A percentile compares a stretch with the other conserved stretches of the same genome.
phyloP scores from a whole-genome alignment of 2,888 invertebrate genomes.

The Merodon equestris region DNA sequence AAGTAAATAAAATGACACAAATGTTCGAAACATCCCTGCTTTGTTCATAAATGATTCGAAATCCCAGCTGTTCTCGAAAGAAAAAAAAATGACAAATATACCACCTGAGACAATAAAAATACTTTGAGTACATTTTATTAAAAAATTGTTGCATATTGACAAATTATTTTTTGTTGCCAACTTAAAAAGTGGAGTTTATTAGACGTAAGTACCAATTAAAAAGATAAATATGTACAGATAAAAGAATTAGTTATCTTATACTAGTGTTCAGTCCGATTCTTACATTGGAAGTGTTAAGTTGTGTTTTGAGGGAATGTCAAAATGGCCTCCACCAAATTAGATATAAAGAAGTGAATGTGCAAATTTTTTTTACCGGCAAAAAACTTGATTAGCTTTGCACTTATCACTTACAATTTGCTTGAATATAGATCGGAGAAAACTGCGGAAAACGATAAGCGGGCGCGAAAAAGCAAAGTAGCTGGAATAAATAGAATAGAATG shows the following conservation, averaged over 20 bases:
- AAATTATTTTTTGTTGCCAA: no score
- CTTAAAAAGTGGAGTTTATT: no score
- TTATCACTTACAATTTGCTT: slow-evolving; percentile 22
- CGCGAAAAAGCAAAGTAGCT: slow-evolving; percentile 3
- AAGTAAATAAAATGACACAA: no score
- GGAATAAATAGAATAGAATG: slow-evolving; percentile 16
- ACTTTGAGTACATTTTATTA: no score
- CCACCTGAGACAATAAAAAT: no score
- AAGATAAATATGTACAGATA: background rate
- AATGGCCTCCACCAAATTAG: slow-evolving; percentile 57
- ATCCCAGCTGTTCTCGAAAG: no score
- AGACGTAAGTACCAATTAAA: no score
- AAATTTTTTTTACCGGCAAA: slow-evolving; percentile 35
- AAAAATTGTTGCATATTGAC: no score
- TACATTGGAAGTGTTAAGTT: slow-evolving; percentile 23
- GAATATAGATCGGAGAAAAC: slow-evolving; percentile 13
- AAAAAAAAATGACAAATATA: no score
- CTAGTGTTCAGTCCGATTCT: slow-evolving; percentile 33
- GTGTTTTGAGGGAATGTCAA: slow-evolving; percentile 53
- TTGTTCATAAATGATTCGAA: no score
- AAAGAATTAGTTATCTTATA: background rate
- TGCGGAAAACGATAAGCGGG: slow-evolving; percentile 12
- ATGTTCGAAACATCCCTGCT: no score
- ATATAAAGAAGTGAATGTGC: background rate
- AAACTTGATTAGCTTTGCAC: slow-evolving; percentile 3